Base-by-base conservation (phyloP, 2,888 invertebrate genomes). In the Hoplodrina blanda region DNA sequence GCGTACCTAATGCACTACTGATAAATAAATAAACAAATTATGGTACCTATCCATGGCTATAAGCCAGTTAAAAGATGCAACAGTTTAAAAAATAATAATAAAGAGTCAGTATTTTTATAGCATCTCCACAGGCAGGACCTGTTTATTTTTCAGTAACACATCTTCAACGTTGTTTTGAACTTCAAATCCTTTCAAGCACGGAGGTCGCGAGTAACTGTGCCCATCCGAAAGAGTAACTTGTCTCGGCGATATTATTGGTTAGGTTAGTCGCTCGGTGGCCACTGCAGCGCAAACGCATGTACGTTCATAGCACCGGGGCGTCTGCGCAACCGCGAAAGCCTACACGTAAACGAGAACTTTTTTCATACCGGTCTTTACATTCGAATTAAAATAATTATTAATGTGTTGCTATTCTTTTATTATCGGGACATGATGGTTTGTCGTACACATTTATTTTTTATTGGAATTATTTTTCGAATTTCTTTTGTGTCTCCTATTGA, bases 391-490 rank as follows among this genome's bases (percentile, higher is more conserved):
- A 46, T 46, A 17, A 67, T 80, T 64, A 67, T 80, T 64, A 62
- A 78, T 78, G 85, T 85, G 81, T 68, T 57, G 57, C 50, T 49
- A 54, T 68, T 85, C 82, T 85, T 84, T 82, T 77, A 73, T 73
- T 69, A 52, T 73, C 44, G 55, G 73, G 59, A 62, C 69, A 61
- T 72, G 62, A 94, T 94, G 93, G 76, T 89, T 88, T 88, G 85
- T 73, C 85, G 82, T 74, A 85, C 79, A 62, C 85, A 87, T 89
- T 89, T 95, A 70, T 89, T 93, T 81, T 73, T 94, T 66, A 86
- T 94, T 87, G 92, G 93, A 88, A 85, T 95, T 64, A 86, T 94
- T 89, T 92, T 93, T 80, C 88, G 90, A 89, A 89, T 93, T 80
- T 85, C 91, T 74, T 90, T 89, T 77, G 95, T 94, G 88, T 92